A percentile compares a stretch with the other conserved stretches of the same genome.
phyloP scores from a whole-genome alignment of 2,888 invertebrate species.

The Polymixis lichenea region DNA sequence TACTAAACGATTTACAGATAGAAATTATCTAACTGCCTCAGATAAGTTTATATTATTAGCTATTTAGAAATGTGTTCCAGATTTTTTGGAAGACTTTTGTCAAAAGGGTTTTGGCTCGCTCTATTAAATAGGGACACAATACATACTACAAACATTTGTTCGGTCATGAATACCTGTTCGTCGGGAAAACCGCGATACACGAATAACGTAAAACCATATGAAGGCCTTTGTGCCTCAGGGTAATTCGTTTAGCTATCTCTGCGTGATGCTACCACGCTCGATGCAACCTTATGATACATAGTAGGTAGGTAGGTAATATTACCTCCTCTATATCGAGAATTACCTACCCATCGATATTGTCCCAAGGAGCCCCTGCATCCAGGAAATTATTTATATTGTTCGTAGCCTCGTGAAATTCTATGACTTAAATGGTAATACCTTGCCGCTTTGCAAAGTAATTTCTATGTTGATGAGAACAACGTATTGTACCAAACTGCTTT shows the following conservation, averaged over 20 bases:
- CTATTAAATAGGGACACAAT: too few relatives aligned
- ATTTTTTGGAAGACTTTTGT: too few relatives aligned
- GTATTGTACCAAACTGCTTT: conserved; percentile 25
- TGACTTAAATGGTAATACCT: conserved; percentile 32
- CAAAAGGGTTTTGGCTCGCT: too few relatives aligned
- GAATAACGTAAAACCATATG: conserved; percentile 3
- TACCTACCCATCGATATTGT: conserved; percentile 16
- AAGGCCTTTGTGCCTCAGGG: conserved; percentile 10
- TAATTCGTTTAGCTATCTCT: conserved; percentile 9
- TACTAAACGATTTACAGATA: neutral
- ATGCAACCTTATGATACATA: conserved; percentile 1
- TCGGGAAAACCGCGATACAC: neutral
- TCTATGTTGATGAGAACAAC: conserved; percentile 40
- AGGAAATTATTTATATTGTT: conserved; percentile 32
- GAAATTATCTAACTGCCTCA: too few relatives aligned
- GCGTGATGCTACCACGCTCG: neutral
- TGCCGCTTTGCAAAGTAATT: conserved; percentile 43
- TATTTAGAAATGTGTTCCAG: too few relatives aligned
- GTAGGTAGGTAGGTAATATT: neutral
- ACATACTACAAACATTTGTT: neutral
- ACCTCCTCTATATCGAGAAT: conserved; percentile 1
- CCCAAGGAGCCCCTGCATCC: neutral
- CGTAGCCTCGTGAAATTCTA: conserved; percentile 31
- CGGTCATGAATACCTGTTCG: neutral
- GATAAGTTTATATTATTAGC: too few relatives aligned